A percentile compares a stretch with the other conserved stretches of the same genome.
Conservation (phyloP, 2,113 vertebrate genomes). For the Gobio gobio region DNA sequence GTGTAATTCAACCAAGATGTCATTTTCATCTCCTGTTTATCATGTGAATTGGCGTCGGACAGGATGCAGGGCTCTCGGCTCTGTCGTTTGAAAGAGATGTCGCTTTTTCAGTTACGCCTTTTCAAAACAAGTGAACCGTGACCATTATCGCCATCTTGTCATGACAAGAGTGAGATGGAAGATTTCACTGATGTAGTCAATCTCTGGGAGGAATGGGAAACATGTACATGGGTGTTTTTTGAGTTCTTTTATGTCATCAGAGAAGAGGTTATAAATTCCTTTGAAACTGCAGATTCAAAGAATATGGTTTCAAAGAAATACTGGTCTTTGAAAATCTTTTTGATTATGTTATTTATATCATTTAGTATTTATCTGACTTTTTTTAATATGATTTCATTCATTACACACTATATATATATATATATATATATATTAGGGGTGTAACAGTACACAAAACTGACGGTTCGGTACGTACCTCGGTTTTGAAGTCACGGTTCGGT, state of each 20-base stretch:
- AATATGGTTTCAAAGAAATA: neutral
- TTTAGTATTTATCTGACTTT: neutral
- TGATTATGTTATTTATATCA: neutral
- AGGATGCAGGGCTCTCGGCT: conserved; percentile 25
- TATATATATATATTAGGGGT: neutral
- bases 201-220: neutral
- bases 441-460: too few relatives aligned
- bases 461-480: too few relatives aligned
- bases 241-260: neutral
- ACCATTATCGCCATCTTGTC: conserved; percentile 26
- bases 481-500: too few relatives aligned
- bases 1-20: conserved; percentile 67
- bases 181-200: conserved; percentile 27
- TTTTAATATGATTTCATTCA: neutral
- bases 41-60: conserved; percentile 62
- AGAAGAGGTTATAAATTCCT: neutral
- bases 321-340: neutral
- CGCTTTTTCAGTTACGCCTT: conserved; percentile 49
- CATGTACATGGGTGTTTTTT: conserved; percentile 4
- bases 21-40: conserved; percentile 69
- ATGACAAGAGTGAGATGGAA: conserved; percentile 26
- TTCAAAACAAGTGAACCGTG: conserved; percentile 38
- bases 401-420: neutral
- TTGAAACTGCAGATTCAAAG: conserved; percentile 6
- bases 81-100: conserved; percentile 49